phyloP scores from a whole-genome alignment of 1,140 invertebrate genomes.

The Venturia canescens region DNA sequence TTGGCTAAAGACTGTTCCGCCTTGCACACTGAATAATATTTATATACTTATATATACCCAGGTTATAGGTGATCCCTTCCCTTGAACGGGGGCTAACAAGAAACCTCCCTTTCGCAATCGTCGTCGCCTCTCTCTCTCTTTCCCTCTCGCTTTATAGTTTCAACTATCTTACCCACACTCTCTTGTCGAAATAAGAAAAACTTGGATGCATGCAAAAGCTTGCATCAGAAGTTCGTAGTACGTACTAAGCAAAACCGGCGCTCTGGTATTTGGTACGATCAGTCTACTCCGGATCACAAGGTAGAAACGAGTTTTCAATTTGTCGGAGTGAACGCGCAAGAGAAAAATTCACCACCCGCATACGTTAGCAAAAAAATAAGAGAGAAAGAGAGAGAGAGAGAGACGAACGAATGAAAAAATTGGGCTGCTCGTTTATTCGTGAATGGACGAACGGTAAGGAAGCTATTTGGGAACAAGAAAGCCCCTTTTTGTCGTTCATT shows the following conservation, averaged over 20 bases:
- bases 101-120: conserved; percentile 16
- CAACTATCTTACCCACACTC: background rate
- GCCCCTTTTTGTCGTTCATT: background rate
- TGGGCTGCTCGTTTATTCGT: background rate
- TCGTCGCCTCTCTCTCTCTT: background rate
- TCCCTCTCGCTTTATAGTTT: background rate
- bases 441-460: background rate
- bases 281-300: background rate
- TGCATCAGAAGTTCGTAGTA: conserved; percentile 21
- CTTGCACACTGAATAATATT: conserved; percentile 19
- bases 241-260: conserved; percentile 30
- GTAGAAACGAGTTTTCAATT: conserved; percentile 9
- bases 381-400: background rate
- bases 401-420: too few species aligned
- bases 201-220: conserved; percentile 21
- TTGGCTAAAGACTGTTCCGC: conserved; percentile 29
- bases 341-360: background rate
- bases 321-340: background rate
- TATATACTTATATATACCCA: background rate
- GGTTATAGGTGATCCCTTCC: background rate
- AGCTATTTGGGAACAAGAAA: background rate
- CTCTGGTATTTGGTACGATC: conserved; percentile 12
- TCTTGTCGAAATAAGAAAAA: conserved; percentile 36
- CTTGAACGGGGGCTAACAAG: conserved; percentile 5
- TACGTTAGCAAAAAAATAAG: background rate